phyloP scores from a whole-genome alignment of 2,113 vertebrate genomes.

The Hemiscyllium ocellatum region DNA sequence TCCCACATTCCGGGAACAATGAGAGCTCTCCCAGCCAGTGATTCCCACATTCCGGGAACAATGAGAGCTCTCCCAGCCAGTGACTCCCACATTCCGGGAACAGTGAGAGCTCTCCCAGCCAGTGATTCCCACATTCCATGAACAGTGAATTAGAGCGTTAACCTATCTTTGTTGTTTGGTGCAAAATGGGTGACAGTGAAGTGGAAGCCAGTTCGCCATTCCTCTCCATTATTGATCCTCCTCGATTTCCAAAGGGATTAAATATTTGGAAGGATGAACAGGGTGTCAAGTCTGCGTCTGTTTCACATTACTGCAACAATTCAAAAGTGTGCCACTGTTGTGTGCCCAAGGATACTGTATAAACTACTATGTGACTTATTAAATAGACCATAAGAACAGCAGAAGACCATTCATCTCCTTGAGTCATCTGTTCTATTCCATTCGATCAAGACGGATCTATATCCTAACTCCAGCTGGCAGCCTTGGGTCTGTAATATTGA shows the following conservation, averaged over 20 bases:
- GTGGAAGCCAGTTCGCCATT: not conserved
- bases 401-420: not conserved
- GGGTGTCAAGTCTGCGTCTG: no score
- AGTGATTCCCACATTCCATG: not conserved
- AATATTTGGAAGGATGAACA: not conserved
- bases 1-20: no score
- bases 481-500: not conserved
- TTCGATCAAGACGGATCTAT: not conserved
- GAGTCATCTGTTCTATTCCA: not conserved
- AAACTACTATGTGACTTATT: not conserved
- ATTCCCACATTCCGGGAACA: no score
- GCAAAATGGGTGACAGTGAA: not conserved
- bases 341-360: not conserved
- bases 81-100: no score
- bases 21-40: no score
- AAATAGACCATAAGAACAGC: not conserved
- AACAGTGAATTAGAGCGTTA: not conserved
- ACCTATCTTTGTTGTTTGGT: not conserved
- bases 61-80: no score
- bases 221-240: not conserved
- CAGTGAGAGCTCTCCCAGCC: no score
- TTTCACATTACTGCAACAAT: not conserved
- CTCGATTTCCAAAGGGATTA: not conserved
- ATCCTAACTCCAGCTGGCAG: not conserved
- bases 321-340: not conserved